phyloP scores from a whole-genome alignment of 2,113 vertebrate genomes.

The Anser cygnoides region DNA sequence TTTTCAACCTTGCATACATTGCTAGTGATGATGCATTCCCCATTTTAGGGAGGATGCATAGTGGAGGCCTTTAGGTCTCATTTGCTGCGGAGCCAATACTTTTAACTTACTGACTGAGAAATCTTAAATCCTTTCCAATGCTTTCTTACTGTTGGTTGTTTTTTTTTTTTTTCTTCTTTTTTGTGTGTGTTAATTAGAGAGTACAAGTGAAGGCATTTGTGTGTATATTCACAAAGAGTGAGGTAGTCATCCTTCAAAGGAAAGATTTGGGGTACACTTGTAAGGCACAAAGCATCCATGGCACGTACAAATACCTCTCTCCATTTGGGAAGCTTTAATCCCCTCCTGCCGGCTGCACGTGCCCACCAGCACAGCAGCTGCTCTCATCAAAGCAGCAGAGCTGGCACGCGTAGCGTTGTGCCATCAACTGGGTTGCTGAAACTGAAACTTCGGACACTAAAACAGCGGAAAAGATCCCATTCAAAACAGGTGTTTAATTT shows the following conservation, averaged over 20 bases:
- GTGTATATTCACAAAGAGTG: not conserved
- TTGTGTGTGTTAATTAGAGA: not conserved
- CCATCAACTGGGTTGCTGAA: not conserved
- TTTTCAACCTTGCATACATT: not conserved
- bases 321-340: not conserved
- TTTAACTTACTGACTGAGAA: not conserved
- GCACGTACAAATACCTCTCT: not conserved
- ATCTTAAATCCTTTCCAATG: not conserved
- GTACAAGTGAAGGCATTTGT: not conserved
- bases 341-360: not conserved
- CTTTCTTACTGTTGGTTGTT: not conserved
- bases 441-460: not conserved
- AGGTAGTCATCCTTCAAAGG: not conserved
- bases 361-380: not conserved
- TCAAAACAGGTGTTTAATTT: not conserved
- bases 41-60: not conserved
- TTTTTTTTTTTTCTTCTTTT: too few relatives aligned
- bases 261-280: not conserved
- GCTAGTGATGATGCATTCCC: not conserved
- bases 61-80: not conserved
- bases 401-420: rapidly evolving
- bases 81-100: not conserved
- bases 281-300: not conserved
- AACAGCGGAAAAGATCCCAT: rapidly evolving
- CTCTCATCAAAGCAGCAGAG: not conserved